Evolutionary conservation across 2,113 vertebrate genomes (phyloP), one percentile per base, ranked within the genome.

Genomic region (Mormoops blainvillei): DNA sequence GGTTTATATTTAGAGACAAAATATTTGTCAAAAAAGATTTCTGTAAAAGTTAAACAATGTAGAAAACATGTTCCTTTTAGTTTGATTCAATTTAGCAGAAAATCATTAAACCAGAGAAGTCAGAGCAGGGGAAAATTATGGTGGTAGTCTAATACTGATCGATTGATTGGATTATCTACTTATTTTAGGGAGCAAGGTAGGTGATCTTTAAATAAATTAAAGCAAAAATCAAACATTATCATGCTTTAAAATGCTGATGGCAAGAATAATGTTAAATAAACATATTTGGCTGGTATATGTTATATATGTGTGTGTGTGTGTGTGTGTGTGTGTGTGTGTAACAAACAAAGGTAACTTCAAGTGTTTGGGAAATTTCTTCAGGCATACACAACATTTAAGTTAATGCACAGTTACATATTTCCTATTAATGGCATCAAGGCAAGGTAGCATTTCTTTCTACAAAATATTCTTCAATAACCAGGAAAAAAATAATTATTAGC

Each of bases 1-100:
- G 89, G 31, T 88, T 92, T 90, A 76, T 88, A 83, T 94, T 96
- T 95, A 91, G 33, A 92, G 41, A 52, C 11, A 92, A 87, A 26
- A 52, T 61, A 63, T 87, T 93, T 87, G 36, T 93, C 68, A 84
- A 87, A 86, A 96, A 84, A 16, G 13, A 73, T 33, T 65, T 65
- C 20, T 77, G 24, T 81, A 54, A 19, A 88, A 85, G 31, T 58
- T 31, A 88, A 45, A 92, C 8, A 74, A n/a, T 71, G 22, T 56
- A 61, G 58, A 77, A 94, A 94, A 73, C 0, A 28, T 70, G 24
- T 67, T 94, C 4, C 24, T 81, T 87, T 83, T 65, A 61, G 31
- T 56, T 94, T 83, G 8, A 7, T 80, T 95, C 33, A 80, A 38
- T 80, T 63, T 58, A 56, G 15, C 18, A 89, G 11, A 86, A 89